These are phyloP conservation scores for Hymenopus coronatus DNA, from an alignment of 2,888 invertebrate species.

Conservation along the genomic window DNA sequence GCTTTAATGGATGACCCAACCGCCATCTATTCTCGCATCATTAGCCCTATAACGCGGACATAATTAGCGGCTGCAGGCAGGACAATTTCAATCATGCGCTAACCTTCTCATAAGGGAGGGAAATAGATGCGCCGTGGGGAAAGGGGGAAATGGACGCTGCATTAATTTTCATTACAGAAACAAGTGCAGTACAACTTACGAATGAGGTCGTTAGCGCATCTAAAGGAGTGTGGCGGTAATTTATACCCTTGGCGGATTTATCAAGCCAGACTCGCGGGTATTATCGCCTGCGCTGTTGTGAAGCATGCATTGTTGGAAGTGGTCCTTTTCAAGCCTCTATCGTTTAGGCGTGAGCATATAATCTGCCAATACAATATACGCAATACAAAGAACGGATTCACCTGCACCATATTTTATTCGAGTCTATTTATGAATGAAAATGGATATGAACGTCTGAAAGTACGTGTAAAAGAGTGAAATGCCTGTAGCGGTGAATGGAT, in stretches of 20 bases:
- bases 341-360: not conserved
- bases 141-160: not conserved
- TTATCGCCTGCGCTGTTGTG: not conserved
- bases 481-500: too few relatives aligned
- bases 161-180: not conserved
- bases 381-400: too few relatives aligned
- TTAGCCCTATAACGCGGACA: not conserved
- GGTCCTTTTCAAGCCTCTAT: not conserved
- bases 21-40: not conserved
- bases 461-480: too few relatives aligned
- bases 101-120: not conserved
- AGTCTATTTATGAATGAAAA: too few relatives aligned
- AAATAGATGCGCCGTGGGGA: not conserved
- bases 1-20: not conserved
- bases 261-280: not conserved
- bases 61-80: not conserved
- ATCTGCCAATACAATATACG: too few relatives aligned
- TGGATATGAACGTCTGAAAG: too few relatives aligned
- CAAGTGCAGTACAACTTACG: not conserved
- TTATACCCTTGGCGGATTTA: not conserved
- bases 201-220: not conserved
- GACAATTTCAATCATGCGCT: not conserved
- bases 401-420: too few relatives aligned
- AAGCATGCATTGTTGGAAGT: not conserved
- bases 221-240: not conserved